Evolutionary conservation across 1,140 invertebrate genomes (phyloP).

Genomic region (Panagrolaimus sp.): DNA sequence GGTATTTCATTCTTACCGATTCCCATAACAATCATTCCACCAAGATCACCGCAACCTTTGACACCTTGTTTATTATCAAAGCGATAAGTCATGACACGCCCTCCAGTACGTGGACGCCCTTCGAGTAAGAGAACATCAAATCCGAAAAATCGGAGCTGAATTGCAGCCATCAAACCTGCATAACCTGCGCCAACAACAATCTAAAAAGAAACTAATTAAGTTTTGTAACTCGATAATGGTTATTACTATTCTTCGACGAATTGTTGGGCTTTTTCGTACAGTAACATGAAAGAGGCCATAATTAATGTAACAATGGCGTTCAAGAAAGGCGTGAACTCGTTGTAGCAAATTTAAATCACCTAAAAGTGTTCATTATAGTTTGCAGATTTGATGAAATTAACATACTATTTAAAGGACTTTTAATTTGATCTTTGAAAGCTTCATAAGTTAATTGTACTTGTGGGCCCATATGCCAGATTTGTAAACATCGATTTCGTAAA

Average conservation of each 20-base stretch:
- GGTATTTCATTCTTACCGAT: too few relatives aligned
- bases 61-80: too few relatives aligned
- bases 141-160: conserved; percentile 61
- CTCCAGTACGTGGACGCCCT: conserved; percentile 86
- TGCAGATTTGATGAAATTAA: conserved; percentile 16
- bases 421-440: conserved; percentile 43
- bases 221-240: too few relatives aligned
- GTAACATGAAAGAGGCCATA: conserved; percentile 85
- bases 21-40: conserved; percentile 68
- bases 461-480: conserved; percentile 92
- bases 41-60: conserved; percentile 76
- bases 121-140: conserved; percentile 74
- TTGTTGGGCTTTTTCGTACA: conserved; percentile 38
- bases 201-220: conserved; percentile 66
- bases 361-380: conserved; percentile 38
- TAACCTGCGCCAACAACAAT: conserved; percentile 63
- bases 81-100: conserved; percentile 83
- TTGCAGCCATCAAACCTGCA: conserved; percentile 62
- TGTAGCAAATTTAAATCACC: conserved; percentile 74
- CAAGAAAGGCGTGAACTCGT: conserved; percentile 82
- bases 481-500: conserved; percentile 67
- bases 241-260: too few relatives aligned
- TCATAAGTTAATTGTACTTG: conserved; percentile 75
- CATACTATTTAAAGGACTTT: conserved; percentile 71
- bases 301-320: conserved; percentile 94